These are phyloP conservation scores for Chirona hameri DNA, from an alignment of 2,888 invertebrate species.

Conservation along the genomic window DNA sequence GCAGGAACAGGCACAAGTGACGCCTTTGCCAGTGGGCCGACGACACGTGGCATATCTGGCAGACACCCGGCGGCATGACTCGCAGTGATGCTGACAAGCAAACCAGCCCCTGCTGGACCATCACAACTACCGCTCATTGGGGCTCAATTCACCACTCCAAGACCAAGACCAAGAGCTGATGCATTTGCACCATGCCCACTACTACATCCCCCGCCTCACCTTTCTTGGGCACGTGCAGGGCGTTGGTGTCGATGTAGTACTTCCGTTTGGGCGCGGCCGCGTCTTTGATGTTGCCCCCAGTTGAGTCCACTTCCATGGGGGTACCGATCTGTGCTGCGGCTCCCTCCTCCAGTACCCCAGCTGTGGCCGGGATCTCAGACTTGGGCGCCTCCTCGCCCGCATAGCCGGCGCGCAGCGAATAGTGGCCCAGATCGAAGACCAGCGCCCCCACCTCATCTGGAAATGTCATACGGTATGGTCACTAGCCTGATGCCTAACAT, in stretches of 20 bases:
- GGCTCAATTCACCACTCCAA: too few species aligned
- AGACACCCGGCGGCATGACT: too few species aligned
- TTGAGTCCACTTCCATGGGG: slow-evolving; percentile 33
- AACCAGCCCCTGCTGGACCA: too few species aligned
- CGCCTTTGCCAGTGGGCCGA: too few species aligned
- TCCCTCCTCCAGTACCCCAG: slow-evolving; percentile 71
- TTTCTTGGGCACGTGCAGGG: slow-evolving; percentile 82
- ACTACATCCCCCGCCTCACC: slow-evolving; percentile 43
- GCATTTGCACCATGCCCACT: too few species aligned
- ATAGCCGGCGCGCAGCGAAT: slow-evolving; percentile 84
- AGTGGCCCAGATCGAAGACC: slow-evolving; percentile 94
- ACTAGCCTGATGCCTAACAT: neutral
- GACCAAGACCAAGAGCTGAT: too few species aligned
- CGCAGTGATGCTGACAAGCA: too few species aligned
- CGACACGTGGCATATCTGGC: too few species aligned
- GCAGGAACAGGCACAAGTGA: too few species aligned
- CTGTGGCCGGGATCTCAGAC: slow-evolving; percentile 90
- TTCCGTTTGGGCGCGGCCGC: slow-evolving; percentile 41
- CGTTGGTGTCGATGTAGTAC: slow-evolving; percentile 76
- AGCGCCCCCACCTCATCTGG: slow-evolving; percentile 96
- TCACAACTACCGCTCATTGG: too few species aligned
- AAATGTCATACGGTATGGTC: neutral
- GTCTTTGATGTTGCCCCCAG: slow-evolving; percentile 31
- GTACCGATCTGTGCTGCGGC: slow-evolving; percentile 45
- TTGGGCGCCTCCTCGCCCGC: slow-evolving; percentile 99